phyloP scores from a whole-genome alignment of 2,797 vertebrate species.

The Anguilla obscura region DNA sequence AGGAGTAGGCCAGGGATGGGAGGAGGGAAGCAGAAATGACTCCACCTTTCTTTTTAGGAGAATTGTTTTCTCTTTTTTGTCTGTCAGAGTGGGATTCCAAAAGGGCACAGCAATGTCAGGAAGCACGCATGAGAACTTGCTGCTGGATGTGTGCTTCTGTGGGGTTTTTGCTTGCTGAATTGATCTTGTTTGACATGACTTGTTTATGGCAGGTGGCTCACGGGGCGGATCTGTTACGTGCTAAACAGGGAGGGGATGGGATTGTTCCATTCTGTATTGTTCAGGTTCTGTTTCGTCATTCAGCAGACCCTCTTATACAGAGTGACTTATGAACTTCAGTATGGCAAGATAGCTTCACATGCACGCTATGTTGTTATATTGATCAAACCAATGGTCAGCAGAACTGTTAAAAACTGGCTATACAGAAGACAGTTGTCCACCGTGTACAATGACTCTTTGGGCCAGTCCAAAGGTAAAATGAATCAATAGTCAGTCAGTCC shows the following conservation, averaged over 20 bases:
- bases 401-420: conserved; percentile 61
- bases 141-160: conserved; percentile 42
- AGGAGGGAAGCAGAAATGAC: conserved; percentile 32
- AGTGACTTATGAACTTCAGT: not conserved
- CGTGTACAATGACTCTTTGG: not conserved
- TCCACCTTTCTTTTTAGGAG: not conserved
- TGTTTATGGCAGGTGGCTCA: conserved; percentile 49
- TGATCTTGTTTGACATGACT: conserved; percentile 46
- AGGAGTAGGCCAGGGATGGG: conserved; percentile 47
- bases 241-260: conserved; percentile 57
- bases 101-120: conserved; percentile 53
- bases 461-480: not conserved
- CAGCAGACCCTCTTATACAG: not conserved
- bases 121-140: conserved; percentile 61
- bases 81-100: conserved; percentile 43
- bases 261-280: conserved; percentile 58
- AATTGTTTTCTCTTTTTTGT: conserved; percentile 1
- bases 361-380: not conserved
- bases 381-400: conserved; percentile 51
- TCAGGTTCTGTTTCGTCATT: conserved; percentile 46
- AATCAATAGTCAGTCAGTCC: not conserved
- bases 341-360: not conserved
- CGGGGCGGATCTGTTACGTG: conserved; percentile 44
- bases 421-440: conserved; percentile 20
- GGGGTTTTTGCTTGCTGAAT: conserved; percentile 57